Percentiles rank a stretch among this genome's conserved stretches.
Evolutionary conservation across 2,888 invertebrate species (phyloP).

Genomic region (Penaeus monodon): DNA sequence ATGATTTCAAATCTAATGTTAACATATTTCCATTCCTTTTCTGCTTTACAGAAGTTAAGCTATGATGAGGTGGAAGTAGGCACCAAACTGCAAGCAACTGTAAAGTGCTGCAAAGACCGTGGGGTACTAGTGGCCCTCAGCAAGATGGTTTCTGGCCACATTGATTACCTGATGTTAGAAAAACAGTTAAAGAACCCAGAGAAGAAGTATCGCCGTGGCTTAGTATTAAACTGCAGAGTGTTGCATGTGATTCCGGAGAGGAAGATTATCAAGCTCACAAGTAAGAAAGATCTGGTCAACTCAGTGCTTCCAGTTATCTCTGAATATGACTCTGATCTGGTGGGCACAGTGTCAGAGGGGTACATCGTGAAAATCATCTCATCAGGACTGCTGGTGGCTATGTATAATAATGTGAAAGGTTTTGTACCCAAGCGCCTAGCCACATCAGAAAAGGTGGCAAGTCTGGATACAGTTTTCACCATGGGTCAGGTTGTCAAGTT

Average conservation of each 20-base stretch:
- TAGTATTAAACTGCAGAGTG: slow-evolving; percentile 22
- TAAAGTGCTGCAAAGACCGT: slow-evolving; percentile 11
- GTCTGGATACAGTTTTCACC: neutral
- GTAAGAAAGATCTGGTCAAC: slow-evolving; percentile 29
- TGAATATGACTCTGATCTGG: slow-evolving; percentile 15
- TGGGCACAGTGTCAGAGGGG: slow-evolving; percentile 16
- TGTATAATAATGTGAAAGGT: slow-evolving; percentile 42
- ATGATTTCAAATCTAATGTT: neutral
- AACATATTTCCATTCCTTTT: neutral
- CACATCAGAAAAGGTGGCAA: neutral
- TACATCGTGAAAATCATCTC: slow-evolving; percentile 19
- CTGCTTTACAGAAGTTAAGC: slow-evolving; percentile 17
- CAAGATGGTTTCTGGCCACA: slow-evolving; percentile 28
- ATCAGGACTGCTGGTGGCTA: slow-evolving; percentile 22
- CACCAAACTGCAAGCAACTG: slow-evolving; percentile 18
- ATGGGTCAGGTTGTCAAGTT: slow-evolving; percentile 38
- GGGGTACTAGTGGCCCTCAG: slow-evolving; percentile 35
- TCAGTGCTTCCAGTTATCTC: slow-evolving; percentile 17
- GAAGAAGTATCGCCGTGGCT: slow-evolving; percentile 14
- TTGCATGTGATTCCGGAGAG: slow-evolving; percentile 25
- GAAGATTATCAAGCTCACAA: slow-evolving; percentile 32
- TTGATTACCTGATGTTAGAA: slow-evolving; percentile 33
- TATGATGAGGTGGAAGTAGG: slow-evolving; percentile 26
- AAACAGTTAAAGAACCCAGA: slow-evolving; percentile 25
- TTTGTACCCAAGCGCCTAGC: slow-evolving; percentile 35